Base-by-base conservation (phyloP, 2,113 vertebrate species). In the Myotis brandtii region DNA sequence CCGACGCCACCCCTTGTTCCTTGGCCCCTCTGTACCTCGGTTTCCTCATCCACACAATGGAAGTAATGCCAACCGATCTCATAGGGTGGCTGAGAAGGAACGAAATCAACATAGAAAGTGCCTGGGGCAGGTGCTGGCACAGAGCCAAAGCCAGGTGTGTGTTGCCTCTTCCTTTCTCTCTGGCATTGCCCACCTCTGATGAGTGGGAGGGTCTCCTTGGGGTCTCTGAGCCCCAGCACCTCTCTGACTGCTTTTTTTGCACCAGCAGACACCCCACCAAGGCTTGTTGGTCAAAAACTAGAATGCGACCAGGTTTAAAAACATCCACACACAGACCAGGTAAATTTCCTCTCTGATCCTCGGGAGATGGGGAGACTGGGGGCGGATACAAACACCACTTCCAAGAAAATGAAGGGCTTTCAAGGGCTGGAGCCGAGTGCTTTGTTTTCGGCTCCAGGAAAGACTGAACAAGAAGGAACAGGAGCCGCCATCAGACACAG, bases 391-490 rank as follows among this genome's bases (percentile, higher is more conserved):
- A 59, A 25, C 13, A 48, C 11, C 0, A 9, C 67, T 93, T 75
- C 89, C 0, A 6, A 70, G 94, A 87, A 83, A 25, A 46, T 8
- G 50, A 91, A 75, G 64, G 27, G 89, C 69, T 85, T 75, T 64
- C 30, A 23, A 91, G 89, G 76, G 13, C 70, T 0, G n/a, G 43
- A 40, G 85, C 59, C 1, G 56, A 91, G 89, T 13, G 86, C 48
- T 93, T 95, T 92, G 86, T 93, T 95, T 89, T 80, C 30, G 34
- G 92, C 90, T 94, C 69, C 64, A 54, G 79, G 54, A 72, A 93
- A 73, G 75, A 27, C 2, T 0, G 70, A 48, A 43, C 0, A 1
- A 66, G 89, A 13, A 37, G 77, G 75, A 48, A 32, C 21, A 43
- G 50, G 27, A 48, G 1, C 54, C 13, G 32, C 48, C 6, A 1